phyloP scores from a whole-genome alignment of 2,113 vertebrate genomes.

The Polypterus senegalus region DNA sequence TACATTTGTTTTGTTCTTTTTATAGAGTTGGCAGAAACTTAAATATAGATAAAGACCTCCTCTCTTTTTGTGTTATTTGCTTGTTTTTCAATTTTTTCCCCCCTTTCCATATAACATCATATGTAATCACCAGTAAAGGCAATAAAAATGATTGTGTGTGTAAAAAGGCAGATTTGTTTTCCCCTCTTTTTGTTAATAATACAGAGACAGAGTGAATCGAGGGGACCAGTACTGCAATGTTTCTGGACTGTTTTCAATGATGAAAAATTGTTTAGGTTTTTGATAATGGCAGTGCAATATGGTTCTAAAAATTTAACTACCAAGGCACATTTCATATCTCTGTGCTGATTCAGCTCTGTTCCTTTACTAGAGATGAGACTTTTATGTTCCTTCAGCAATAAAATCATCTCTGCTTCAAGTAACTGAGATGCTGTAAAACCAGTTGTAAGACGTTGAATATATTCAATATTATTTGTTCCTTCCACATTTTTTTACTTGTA shows the following conservation, averaged over 20 bases:
- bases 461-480: no score
- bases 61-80: no score
- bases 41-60: no score
- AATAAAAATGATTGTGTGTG: constrained; percentile 1
- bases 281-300: background rate
- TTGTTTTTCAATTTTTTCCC: background rate
- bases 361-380: background rate
- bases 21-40: background rate
- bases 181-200: background rate
- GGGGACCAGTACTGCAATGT: background rate
- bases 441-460: background rate
- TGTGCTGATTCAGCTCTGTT: background rate
- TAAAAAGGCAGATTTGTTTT: constrained; percentile 11
- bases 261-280: background rate
- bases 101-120: constrained; percentile 1
- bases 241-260: background rate
- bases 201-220: background rate
- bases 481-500: no score
- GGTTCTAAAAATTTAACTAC: background rate
- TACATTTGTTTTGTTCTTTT: constrained; percentile 12
- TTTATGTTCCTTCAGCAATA: background rate
- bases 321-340: background rate
- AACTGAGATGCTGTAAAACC: background rate
- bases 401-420: background rate
- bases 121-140: background rate